Evolutionary conservation across 1,140 invertebrate genomes (phyloP), one percentile per base, ranked within the genome.

Genomic region (Eueides isabella): DNA sequence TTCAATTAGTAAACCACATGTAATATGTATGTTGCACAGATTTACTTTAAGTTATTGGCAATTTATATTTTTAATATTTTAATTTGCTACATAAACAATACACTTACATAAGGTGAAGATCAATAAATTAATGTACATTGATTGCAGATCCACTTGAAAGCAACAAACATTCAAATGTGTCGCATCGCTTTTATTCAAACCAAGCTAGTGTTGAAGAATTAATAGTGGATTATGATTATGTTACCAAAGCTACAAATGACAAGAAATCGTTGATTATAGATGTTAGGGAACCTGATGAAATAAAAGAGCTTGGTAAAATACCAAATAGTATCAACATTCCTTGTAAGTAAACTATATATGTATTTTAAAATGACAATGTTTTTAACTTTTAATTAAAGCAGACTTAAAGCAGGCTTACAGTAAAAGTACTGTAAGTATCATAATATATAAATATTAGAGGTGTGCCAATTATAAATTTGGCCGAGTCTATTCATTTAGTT

Each of bases 321-420:
- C 95, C 95, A 62, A 94, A 94, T 65, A 95, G 94, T 78, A 94
- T 96, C 77, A 95, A 96, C 77, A 95, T 96, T 78, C 95, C 95
- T 80, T 94, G 95, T 96, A 93, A 88, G 88, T 83, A 67, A 71
- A 55, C 26, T 55, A 12, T 55, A 23, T 26, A n/a, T 12, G 9
- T 2, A 38, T 38, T 7, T 5, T 38, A 38, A 2, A 38, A 9
- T 38, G 69, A 61, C n/a, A n/a, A n/a, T n/a, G n/a, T n/a, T 7
- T 33, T 70, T 33, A 38, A 70, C 38, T 66, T 29, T 38, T 35
- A 41, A 55, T 19, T 62, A 62, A 69, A 55, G 0, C 28, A 30
- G 31, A 73, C 19, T 30, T n/a, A n/a, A n/a, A n/a, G n/a, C n/a
- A n/a, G n/a, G n/a, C n/a, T n/a, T n/a, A n/a, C n/a, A n/a, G n/a